Base-by-base conservation (phyloP, 2,888 invertebrate species). In the Xylota sylvarum region DNA sequence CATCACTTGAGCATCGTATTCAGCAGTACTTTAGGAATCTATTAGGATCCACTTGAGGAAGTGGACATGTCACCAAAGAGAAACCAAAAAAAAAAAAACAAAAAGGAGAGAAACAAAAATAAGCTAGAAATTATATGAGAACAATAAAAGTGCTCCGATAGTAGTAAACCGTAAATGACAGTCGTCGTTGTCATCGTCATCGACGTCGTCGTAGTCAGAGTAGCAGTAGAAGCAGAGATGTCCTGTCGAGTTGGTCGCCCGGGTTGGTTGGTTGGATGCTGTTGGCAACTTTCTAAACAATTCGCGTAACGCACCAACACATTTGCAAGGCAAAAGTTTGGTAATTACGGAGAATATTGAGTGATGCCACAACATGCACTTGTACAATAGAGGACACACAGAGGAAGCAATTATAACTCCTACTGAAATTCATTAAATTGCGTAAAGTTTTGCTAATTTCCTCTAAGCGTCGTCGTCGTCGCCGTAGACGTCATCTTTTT, bases 331-430 rank as follows among this genome's bases (percentile, higher is more conserved):
- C 32, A 60, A 77, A 81, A 85, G 81, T 81, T 85, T 85, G 80
- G 85, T 81, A 85, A 85, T 85, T 81, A 85, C 81, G 52, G 23
- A 27, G 85, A 85, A 76, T 43, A 43, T 77, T 81, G 85, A 85
- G 85, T 81, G 85, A 80, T 81, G 81, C 85, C 85, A 77, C 85
- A 85, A 85, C 81, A 85, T 85, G 80, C 81, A 85, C 65, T 80
- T 70, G 64, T 60, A 77, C 85, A 70, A 58, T 52, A 30, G 50
- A 48, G 70, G 74, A 79, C 81, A 85, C 32, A 65, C 9, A 78
- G 60, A 85, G 85, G 85, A 85, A 85, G 81, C 85, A 85, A 85
- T 85, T 85, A 85, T 81, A 85, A 81, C 85, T 81, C 80, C 60
- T 32, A 72, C 52, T 55, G 76, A 85, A 85, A 76, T 85, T 76